phyloP scores from a whole-genome alignment of 2,113 vertebrate species.

The Corythornis madagascariensis region DNA sequence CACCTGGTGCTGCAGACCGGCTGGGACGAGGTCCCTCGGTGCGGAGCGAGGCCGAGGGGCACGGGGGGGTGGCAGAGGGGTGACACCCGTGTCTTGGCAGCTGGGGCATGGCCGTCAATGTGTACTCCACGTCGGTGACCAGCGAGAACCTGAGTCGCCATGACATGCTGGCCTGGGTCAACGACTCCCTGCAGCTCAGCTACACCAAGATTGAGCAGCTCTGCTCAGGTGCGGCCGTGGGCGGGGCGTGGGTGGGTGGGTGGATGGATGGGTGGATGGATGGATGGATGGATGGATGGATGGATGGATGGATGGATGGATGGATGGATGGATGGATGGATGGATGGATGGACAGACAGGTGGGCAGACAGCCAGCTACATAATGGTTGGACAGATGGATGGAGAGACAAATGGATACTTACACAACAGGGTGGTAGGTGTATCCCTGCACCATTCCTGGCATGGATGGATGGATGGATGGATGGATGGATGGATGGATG shows the following conservation, averaged over 20 bases:
- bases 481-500: too few species aligned
- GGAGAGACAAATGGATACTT: too few species aligned
- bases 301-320: too few species aligned
- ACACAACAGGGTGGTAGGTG: too few species aligned
- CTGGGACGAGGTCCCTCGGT: neutral
- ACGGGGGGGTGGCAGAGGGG: neutral
- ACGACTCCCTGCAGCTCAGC: conserved; percentile 93
- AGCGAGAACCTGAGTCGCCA: conserved; percentile 97
- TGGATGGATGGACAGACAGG: neutral
- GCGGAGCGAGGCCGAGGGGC: rapidly evolving
- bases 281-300: too few species aligned
- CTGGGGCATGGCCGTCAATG: conserved; percentile 98
- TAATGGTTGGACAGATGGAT: too few species aligned
- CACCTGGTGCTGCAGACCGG: too few species aligned
- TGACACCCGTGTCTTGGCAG: conserved; percentile 23
- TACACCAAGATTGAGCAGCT: conserved; percentile 97
- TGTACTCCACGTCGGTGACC: conserved; percentile 95
- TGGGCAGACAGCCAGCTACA: too few species aligned
- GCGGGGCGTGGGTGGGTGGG: too few species aligned
- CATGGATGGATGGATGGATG: too few species aligned
- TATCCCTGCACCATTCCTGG: too few species aligned
- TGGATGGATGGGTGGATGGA: too few species aligned
- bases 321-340: neutral
- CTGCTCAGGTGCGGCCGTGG: conserved; percentile 83
- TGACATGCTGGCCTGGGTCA: conserved; percentile 97